Conservation (phyloP, 2,797 vertebrate genomes). For the Oceanodroma leucorhoa region DNA sequence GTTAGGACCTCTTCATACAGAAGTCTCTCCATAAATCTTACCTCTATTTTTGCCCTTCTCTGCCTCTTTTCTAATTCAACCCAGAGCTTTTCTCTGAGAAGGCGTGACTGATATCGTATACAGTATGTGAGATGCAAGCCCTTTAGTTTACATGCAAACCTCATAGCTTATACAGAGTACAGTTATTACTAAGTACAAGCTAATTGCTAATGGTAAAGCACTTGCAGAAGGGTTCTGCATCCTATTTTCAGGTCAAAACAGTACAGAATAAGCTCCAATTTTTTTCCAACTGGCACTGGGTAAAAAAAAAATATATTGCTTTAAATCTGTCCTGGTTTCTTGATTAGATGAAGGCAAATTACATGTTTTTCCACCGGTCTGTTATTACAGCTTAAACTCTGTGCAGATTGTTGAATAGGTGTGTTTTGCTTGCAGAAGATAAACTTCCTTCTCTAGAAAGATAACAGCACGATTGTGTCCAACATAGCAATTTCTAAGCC, state of each 20-base stretch:
- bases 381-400: conserved; percentile 45
- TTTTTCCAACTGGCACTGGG: background rate
- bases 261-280: conserved; percentile 5
- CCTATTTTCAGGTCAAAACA: background rate
- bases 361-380: background rate
- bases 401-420: conserved; percentile 22
- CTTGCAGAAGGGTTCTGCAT: background rate
- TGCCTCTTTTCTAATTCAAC: background rate
- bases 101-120: fast-evolving
- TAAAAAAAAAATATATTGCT: background rate
- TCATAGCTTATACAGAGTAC: background rate
- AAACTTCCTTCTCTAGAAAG: conserved; percentile 28
- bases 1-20: background rate
- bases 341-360: conserved; percentile 40
- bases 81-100: background rate
- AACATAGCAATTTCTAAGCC: background rate
- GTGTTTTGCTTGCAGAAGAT: conserved; percentile 36
- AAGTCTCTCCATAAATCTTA: background rate
- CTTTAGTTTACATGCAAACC: background rate
- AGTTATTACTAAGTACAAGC: background rate
- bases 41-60: background rate
- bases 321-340: background rate
- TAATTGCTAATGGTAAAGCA: background rate
- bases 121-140: background rate
- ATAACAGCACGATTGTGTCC: background rate